These are phyloP conservation scores for Ophion ellenae DNA, from an alignment of 2,888 invertebrate genomes.

Conservation along the genomic window DNA sequence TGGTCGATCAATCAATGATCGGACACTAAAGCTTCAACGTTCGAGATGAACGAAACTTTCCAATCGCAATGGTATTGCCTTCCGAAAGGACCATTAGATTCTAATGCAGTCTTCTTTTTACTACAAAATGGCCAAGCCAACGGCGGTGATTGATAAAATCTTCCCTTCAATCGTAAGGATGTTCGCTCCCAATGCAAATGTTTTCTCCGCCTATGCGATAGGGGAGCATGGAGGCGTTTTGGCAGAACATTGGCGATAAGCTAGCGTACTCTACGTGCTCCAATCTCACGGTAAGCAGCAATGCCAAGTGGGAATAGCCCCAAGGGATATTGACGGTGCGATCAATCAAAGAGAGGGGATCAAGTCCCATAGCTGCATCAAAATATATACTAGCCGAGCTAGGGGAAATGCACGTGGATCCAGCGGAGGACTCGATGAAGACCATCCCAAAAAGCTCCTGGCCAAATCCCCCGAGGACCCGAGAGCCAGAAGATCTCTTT, in stretches of 20 bases:
- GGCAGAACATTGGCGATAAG: conserved; percentile 17
- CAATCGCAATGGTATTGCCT: too few species aligned
- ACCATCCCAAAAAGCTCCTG: conserved; percentile 49
- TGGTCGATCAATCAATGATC: too few species aligned
- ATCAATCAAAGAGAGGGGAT: conserved; percentile 75
- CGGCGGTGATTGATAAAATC: background rate
- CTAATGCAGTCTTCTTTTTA: too few species aligned
- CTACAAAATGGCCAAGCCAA: background rate
- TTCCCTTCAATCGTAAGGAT: too few species aligned
- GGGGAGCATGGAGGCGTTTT: too few species aligned
- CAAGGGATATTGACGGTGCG: conserved; percentile 69
- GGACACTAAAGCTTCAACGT: too few species aligned
- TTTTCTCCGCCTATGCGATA: background rate
- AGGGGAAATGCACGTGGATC: conserved; percentile 9
- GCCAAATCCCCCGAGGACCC: conserved; percentile 56
- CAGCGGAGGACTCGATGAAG: conserved; percentile 33
- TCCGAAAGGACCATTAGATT: too few species aligned
- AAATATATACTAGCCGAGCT: conserved; percentile 19
- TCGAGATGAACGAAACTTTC: too few species aligned
- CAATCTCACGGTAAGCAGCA: conserved; percentile 71
- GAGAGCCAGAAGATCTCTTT: conserved; percentile 56
- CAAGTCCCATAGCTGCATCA: conserved; percentile 42
- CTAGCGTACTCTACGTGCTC: conserved; percentile 57
- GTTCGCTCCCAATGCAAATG: background rate
- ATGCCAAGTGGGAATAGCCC: conserved; percentile 66